Evolutionary conservation across 37 sponge, comb jelly and placozoan genomes (phyloP).

Genomic region (Hormiphora californensis): DNA sequence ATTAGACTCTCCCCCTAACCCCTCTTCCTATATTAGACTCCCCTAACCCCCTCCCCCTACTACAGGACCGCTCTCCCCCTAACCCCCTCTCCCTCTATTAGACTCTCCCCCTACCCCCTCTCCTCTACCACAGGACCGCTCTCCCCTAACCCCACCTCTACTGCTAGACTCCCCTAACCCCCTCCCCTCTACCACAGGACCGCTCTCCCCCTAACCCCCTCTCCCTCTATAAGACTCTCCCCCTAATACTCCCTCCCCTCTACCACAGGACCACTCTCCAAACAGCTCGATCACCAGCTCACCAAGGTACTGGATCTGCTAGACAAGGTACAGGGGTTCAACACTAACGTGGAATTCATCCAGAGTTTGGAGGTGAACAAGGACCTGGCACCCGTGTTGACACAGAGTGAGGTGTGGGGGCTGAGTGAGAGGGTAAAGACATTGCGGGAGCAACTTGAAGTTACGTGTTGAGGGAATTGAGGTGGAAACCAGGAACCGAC

Average conservation of each 20-base stretch:
- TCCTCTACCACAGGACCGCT: neutral
- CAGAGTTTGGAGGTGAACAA: neutral
- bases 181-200: neutral
- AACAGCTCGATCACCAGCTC: constrained; percentile 28
- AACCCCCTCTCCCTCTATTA: neutral
- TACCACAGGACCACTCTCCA: constrained; percentile 11
- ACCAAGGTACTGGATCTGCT: neutral
- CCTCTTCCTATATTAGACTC: too few relatives aligned
- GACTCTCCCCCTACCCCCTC: neutral
- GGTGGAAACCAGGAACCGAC: too few relatives aligned
- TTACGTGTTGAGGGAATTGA: too few relatives aligned
- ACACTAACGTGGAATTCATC: neutral
- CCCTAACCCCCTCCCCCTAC: neutral
- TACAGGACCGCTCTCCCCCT: neutral
- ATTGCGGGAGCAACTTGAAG: neutral
- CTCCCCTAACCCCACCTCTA: neutral
- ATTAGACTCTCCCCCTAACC: too few relatives aligned
- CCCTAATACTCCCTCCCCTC: neutral
- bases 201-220: too few relatives aligned
- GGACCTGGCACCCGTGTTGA: neutral
- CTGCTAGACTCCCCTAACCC: neutral
- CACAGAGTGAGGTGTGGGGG: constrained; percentile 4
- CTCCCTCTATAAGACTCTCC: too few relatives aligned
- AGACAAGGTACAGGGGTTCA: neutral
- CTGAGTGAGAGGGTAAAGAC: neutral